These are phyloP conservation scores for Diglossa cyanea DNA, from an alignment of 2,797 vertebrate genomes.

Conservation along the genomic window DNA sequence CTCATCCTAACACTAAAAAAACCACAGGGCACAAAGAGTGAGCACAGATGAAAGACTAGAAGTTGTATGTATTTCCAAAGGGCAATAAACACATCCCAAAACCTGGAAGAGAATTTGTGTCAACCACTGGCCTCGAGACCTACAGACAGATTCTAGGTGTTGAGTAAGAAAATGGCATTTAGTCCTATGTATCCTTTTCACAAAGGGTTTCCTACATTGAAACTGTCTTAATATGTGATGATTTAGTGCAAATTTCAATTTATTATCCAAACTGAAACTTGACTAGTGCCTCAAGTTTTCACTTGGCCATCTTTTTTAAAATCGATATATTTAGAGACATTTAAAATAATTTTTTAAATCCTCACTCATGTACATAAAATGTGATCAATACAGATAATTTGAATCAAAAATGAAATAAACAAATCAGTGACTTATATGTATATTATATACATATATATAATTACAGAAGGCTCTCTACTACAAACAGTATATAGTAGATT, in stretches of 20 bases:
- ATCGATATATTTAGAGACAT: neutral
- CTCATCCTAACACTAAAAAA: neutral
- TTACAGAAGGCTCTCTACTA: neutral
- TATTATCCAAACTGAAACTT: neutral
- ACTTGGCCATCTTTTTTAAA: neutral
- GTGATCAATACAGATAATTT: neutral
- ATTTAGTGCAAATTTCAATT: neutral
- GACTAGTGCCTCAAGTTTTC: neutral
- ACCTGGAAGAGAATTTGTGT: neutral
- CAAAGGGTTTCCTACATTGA: neutral
- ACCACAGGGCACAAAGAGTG: accelerated
- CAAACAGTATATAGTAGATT: neutral
- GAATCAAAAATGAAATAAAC: neutral
- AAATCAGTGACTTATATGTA: neutral
- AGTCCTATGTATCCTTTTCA: neutral
- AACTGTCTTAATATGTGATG: neutral
- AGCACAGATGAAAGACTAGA: neutral
- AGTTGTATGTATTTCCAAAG: neutral
- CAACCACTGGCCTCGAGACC: neutral
- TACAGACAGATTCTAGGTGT: neutral
- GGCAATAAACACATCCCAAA: neutral
- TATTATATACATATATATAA: neutral
- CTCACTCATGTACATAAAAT: neutral
- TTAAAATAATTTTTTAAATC: neutral
- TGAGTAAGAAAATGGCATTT: neutral